Base-by-base conservation (phyloP, 2,797 vertebrate species). In the Decapterus maruadsi region DNA sequence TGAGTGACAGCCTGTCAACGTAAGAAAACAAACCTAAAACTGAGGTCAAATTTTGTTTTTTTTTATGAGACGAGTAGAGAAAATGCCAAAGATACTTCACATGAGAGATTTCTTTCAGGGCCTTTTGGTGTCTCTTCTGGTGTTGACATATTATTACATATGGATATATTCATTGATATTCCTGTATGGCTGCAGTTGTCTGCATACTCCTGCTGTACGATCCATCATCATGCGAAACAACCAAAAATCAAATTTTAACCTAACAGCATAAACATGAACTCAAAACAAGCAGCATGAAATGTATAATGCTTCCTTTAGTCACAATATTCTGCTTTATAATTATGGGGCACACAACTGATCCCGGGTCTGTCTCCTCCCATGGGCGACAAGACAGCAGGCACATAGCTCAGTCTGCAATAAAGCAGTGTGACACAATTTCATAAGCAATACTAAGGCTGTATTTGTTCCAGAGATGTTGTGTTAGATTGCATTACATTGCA, bases 401-500 rank as follows among this genome's bases (percentile, higher is more conserved):
- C 50, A 20, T 1, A 8, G 17, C 6, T 13, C 50, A 29, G 51
- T 16, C 7, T 38, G 20, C 48, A 4, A 19, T 20, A 20, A 62
- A 36, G 11, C 34, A 50, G 16, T 20, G 38, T 7, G 5, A 42
- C 43, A 9, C 17, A 65, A 42, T 22, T 48, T 6, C n/a, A 53
- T 29, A 26, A 57, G 36, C 26, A 29, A 34, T 2, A 48, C 19
- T 19, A 4, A 26, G 29, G 38, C 4, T 2, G 22, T 7, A 53
- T 50, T 16, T 38, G 36, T 55, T 38, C 38, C 45, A 50, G 17
- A 43, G 12, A 66, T 48, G 34, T 36, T 40, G 45, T 19, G 6
- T 43, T 42, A 11, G 43, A 68, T 50, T 59, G 9, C n/a, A 50
- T 43, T 66, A 31, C 31, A 12, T 29, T 68, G n/a, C 29, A 80